Evolutionary conservation across 2,888 invertebrate genomes (phyloP).

Genomic region (Limnephilus rhombicus): DNA sequence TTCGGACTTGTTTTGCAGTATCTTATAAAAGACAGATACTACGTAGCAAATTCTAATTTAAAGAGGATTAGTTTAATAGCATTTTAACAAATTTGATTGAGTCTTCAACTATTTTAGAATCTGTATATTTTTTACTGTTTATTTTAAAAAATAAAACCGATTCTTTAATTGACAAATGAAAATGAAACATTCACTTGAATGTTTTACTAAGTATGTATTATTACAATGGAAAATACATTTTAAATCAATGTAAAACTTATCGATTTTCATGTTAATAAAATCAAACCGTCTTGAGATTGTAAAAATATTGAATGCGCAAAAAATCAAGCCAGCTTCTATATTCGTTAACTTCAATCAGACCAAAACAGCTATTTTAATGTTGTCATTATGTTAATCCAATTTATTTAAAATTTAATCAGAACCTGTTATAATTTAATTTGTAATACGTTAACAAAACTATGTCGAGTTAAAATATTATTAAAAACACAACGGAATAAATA

Average conservation of each 20-base stretch:
- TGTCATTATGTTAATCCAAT: background rate
- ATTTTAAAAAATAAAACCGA: background rate
- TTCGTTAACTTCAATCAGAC: constrained; percentile 3
- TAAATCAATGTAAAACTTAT: background rate
- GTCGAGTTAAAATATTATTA: background rate
- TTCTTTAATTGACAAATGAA: background rate
- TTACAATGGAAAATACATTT: background rate
- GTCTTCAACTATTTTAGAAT: background rate
- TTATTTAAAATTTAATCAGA: background rate
- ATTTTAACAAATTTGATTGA: background rate
- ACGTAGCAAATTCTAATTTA: background rate
- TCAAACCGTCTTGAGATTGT: background rate
- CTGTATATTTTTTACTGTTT: background rate
- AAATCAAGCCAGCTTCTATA: constrained; percentile 1
- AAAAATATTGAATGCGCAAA: background rate
- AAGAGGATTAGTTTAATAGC: background rate
- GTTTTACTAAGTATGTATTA: background rate
- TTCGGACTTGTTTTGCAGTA: constrained; percentile 8
- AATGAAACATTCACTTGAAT: background rate
- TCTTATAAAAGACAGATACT: background rate
- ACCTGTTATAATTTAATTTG: background rate
- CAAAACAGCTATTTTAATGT: background rate
- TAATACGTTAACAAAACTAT: background rate
- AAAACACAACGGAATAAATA: background rate
- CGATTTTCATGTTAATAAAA: background rate